Base-by-base conservation (phyloP, 2,888 invertebrate genomes). In the Cataglyphis cursor region DNA sequence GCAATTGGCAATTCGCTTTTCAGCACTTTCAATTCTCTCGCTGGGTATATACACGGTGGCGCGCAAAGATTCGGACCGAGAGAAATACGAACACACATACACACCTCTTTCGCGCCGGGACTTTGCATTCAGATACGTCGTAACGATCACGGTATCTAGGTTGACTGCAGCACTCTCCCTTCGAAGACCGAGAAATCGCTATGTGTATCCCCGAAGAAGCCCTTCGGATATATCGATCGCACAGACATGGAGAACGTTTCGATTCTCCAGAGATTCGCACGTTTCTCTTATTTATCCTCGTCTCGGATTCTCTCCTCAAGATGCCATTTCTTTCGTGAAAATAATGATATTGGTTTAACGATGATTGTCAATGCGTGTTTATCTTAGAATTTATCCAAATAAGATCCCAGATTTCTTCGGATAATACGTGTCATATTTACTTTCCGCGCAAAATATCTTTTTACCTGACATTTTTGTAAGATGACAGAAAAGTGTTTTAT, bases 1-100 rank as follows among this genome's bases (percentile, higher is more conserved):
- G 82, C 82, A 78, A 82, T 78, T 82, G 82, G 82, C 82, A 82
- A 82, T 82, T 78, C 82, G 82, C 78, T 68, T 82, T 78, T 82
- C 82, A 61, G 80, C 68, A 68, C 78, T 68, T 82, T 78, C 78
- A 78, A 80, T 78, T 59, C 82, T 59, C 61, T 59, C 41, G 76
- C 48, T 24, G 65, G 44, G 35, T 57, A 57, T 81, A 65, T 65
- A 76, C 65, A 65, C 31, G 76, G 51, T 62, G 74, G 24, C 38
- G 38, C 74, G 51, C 44, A 28, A 62, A 51, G 75, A 75, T 21
- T 24, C 62, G 59, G 31, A 61, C 31, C 73, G 62, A 24, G n/a
- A 12, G 61, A 24, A 57, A 57, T 57, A 54, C 44, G 44, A 62
- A 44, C 74, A 44, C 31, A 31, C n/a, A 51, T 1, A 51, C n/a